Conservation (phyloP, 2,888 invertebrate species). For the Lasioglossum figueresi region DNA sequence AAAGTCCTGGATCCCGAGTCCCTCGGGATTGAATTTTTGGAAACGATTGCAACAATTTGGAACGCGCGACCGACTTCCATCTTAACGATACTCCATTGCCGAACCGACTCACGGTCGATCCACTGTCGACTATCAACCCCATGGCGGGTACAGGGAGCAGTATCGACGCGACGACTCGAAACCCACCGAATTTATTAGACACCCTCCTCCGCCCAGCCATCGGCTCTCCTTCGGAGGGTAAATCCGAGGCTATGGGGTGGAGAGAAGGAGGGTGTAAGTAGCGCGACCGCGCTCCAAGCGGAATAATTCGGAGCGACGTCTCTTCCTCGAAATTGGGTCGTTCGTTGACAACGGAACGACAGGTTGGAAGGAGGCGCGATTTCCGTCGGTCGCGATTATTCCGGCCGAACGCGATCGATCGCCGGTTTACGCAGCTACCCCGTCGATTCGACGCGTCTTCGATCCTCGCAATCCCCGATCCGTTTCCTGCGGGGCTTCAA, state of each 20-base stretch:
- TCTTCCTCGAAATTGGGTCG: constrained; percentile 36
- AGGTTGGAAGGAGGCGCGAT: constrained; percentile 23
- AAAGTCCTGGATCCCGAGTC: no score
- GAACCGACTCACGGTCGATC: neutral
- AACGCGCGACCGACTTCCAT: neutral
- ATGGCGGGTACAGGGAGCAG: neutral
- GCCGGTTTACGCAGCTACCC: constrained; percentile 1
- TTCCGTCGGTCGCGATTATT: constrained; percentile 30
- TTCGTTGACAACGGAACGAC: constrained; percentile 28
- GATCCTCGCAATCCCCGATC: constrained; percentile 12
- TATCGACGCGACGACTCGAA: neutral
- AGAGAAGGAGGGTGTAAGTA: neutral
- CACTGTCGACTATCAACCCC: neutral
- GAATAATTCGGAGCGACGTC: constrained; percentile 25
- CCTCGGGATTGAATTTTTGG: neutral
- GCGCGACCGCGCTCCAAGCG: constrained; percentile 14
- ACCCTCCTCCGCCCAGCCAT: neutral
- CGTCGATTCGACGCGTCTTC: neutral
- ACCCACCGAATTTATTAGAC: constrained; percentile 23
- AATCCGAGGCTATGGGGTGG: constrained; percentile 1
- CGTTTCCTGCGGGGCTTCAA: neutral
- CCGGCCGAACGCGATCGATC: constrained; percentile 32
- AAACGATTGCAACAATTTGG: neutral
- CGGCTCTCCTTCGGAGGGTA: neutral
- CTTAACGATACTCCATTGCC: neutral